Conservation (phyloP, 1,140 invertebrate genomes). For the Drosophila micromelanica region DNA sequence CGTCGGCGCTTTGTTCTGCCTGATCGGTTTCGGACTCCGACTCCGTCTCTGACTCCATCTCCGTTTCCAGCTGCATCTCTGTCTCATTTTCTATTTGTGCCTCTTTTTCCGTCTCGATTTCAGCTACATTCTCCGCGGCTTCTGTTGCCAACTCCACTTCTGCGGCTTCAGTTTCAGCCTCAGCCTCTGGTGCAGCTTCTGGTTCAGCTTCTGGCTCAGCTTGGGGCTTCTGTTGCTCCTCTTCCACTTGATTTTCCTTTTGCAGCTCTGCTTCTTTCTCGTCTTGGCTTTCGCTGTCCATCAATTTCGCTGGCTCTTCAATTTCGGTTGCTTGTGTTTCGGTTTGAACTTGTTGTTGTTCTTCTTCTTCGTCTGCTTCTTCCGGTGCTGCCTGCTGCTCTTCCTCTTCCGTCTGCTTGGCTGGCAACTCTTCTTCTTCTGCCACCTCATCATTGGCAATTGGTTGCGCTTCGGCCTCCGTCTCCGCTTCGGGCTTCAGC, state of each 20-base stretch:
- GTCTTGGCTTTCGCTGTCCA: slow-evolving; percentile 17
- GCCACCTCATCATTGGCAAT: slow-evolving; percentile 22
- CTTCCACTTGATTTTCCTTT: slow-evolving; percentile 20
- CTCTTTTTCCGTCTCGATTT: slow-evolving; percentile 49
- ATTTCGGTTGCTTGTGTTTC: slow-evolving; percentile 19
- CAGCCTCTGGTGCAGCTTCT: slow-evolving; percentile 4
- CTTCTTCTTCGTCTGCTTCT: background rate
- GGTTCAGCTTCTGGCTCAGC: slow-evolving; percentile 2
- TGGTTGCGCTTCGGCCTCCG: background rate
- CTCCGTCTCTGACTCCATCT: slow-evolving; percentile 29
- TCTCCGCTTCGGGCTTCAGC: slow-evolving; percentile 3
- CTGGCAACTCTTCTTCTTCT: slow-evolving; percentile 4
- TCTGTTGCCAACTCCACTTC: slow-evolving; percentile 35
- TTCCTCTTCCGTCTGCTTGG: slow-evolving; percentile 11
- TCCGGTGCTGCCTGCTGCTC: slow-evolving; percentile 14
- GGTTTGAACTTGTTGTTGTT: background rate
- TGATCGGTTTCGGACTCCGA: slow-evolving; percentile 53
- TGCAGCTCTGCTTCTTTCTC: slow-evolving; percentile 12
- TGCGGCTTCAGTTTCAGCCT: slow-evolving; percentile 35
- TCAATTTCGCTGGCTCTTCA: slow-evolving; percentile 25
- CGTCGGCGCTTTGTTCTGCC: slow-evolving; percentile 72
- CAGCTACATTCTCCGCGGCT: slow-evolving; percentile 20
- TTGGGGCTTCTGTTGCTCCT: slow-evolving; percentile 40
- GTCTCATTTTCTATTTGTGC: background rate
- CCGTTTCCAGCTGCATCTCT: slow-evolving; percentile 5